A percentile compares a stretch with the other conserved stretches of the same genome.
Conservation (phyloP, 2,113 vertebrate genomes). For the Cephalopterus ornatus region DNA sequence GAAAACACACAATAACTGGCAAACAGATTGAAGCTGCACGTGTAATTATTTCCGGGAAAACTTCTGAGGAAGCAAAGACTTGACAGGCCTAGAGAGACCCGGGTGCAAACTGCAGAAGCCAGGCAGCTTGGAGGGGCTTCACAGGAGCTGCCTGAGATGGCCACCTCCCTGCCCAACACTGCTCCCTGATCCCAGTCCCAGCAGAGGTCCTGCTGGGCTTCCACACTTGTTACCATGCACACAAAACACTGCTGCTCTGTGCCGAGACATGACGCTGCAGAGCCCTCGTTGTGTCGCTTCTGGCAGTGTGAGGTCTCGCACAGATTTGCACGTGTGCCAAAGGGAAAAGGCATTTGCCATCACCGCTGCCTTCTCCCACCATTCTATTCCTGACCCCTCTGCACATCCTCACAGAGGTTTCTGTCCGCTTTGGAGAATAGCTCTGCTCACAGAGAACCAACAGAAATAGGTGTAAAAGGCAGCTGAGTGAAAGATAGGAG, state of each 20-base stretch:
- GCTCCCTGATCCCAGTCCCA: background rate
- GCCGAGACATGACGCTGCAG: rapidly evolving
- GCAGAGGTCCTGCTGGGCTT: background rate
- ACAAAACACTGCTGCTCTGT: background rate
- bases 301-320: rapidly evolving
- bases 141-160: rapidly evolving
- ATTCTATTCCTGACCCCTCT: background rate
- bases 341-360: background rate
- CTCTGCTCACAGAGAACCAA: background rate
- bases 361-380: background rate
- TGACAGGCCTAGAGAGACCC: background rate
- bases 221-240: background rate
- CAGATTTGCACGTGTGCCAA: background rate
- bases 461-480: background rate
- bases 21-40: background rate
- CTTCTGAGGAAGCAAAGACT: background rate
- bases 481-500: background rate
- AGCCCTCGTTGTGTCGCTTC: background rate
- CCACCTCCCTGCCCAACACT: background rate
- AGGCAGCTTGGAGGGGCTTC: rapidly evolving
- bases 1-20: background rate
- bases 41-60: background rate
- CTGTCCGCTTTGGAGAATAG: background rate
- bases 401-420: background rate
- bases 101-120: background rate